phyloP scores from a whole-genome alignment of 2,797 vertebrate species.

The Notoglanidium macrostoma region DNA sequence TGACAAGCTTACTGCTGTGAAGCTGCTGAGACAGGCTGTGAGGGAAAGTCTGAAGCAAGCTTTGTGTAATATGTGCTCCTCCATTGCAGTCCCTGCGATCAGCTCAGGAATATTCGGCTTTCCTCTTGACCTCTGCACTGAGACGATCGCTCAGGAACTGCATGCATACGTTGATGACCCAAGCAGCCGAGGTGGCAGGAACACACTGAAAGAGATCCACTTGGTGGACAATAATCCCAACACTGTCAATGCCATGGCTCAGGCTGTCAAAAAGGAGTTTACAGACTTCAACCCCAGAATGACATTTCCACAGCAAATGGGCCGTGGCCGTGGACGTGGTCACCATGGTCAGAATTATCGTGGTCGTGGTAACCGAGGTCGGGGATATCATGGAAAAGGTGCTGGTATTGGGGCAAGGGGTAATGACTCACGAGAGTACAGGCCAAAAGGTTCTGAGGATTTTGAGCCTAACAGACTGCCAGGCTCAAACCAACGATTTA shows the following conservation, averaged over 20 bases:
- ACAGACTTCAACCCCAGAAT: conserved; percentile 54
- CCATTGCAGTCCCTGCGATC: conserved; percentile 83
- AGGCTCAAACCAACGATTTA: not conserved
- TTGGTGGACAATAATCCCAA: conserved; percentile 72
- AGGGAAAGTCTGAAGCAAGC: conserved; percentile 72
- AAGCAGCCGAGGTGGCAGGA: rapidly evolving
- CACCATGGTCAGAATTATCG: not conserved
- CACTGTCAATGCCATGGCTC: conserved; percentile 62
- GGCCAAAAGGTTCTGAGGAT: not conserved
- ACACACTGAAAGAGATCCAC: conserved; percentile 74
- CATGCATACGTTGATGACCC: conserved; percentile 67
- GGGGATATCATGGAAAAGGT: not conserved
- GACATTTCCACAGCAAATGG: conserved; percentile 8
- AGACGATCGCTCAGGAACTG: conserved; percentile 75
- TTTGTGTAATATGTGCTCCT: conserved; percentile 52
- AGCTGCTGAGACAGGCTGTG: conserved; percentile 67
- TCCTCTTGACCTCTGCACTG: conserved; percentile 74
- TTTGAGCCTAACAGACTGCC: conserved; percentile 27
- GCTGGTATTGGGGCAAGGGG: not conserved
- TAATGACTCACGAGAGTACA: not conserved
- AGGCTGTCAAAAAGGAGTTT: conserved; percentile 67
- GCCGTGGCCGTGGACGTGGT: not conserved
- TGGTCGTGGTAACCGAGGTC: not conserved
- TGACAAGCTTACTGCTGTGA: not conserved
- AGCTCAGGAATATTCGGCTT: conserved; percentile 83